These are phyloP conservation scores for Zalophus californianus DNA, from an alignment of 2,797 vertebrate genomes.

Conservation along the genomic window DNA sequence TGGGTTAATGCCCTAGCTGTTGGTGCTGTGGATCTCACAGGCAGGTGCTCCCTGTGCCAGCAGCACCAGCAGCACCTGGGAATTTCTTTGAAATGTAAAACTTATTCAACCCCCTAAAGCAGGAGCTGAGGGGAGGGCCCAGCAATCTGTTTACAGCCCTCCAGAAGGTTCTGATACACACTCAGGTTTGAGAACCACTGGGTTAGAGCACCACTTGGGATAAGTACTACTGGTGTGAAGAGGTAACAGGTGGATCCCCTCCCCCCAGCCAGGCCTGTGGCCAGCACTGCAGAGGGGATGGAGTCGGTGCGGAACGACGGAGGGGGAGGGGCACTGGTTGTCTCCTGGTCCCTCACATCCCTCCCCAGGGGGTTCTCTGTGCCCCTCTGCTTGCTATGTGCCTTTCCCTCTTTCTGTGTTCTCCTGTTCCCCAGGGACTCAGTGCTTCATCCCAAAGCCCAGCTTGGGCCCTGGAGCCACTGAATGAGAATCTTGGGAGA, in stretches of 20 bases:
- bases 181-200: neutral
- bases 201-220: neutral
- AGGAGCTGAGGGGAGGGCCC: neutral
- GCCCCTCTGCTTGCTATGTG: neutral
- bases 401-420: neutral
- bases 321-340: fast-evolving
- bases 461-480: neutral
- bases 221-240: neutral
- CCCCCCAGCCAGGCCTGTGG: neutral
- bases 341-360: neutral
- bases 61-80: neutral
- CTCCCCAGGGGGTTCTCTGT: neutral
- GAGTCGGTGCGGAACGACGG: neutral
- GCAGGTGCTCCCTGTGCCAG: neutral
- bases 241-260: neutral
- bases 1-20: neutral
- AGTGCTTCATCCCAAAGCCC: neutral
- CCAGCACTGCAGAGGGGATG: neutral
- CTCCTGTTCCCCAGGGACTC: neutral
- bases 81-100: neutral
- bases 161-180: neutral
- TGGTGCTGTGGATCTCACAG: neutral
- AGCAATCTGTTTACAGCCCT: neutral
- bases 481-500: neutral
- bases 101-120: neutral